Percentiles rank a stretch among this genome's conserved stretches.
phyloP scores from a whole-genome alignment of 1,140 invertebrate species.

The Leptinotarsa defecta region DNA sequence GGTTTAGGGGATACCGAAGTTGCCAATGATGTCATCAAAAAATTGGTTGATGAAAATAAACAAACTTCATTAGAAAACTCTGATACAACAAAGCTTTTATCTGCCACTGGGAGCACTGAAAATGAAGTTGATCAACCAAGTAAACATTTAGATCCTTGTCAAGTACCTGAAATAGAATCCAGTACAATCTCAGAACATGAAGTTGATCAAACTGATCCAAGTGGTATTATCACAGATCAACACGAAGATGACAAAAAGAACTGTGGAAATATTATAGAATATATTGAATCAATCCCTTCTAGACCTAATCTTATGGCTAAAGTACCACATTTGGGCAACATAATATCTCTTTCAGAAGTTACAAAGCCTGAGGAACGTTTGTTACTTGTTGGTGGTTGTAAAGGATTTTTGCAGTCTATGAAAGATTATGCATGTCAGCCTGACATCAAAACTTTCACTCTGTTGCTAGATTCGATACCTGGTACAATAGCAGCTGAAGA shows the following conservation, averaged over 20 bases:
- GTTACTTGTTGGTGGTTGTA: constrained; percentile 77
- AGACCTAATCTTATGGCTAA: constrained; percentile 64
- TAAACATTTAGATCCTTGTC: not conserved
- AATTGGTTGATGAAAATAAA: constrained; percentile 34
- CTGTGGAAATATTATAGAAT: too few species aligned
- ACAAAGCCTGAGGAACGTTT: constrained; percentile 69
- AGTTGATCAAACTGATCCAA: too few species aligned
- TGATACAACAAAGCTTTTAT: not conserved
- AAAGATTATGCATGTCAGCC: constrained; percentile 67
- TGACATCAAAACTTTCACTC: constrained; percentile 78
- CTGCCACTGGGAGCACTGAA: not conserved
- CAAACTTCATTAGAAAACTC: not conserved
- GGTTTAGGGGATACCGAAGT: constrained; percentile 70
- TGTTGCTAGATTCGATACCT: constrained; percentile 74
- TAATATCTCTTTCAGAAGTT: constrained; percentile 63
- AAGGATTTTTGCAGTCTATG: constrained; percentile 78
- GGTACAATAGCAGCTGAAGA: constrained; percentile 68
- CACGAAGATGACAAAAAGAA: too few species aligned
- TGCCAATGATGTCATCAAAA: constrained; percentile 58
- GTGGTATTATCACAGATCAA: too few species aligned
- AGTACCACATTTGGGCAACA: constrained; percentile 62
- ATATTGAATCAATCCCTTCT: not conserved
- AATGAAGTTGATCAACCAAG: not conserved
- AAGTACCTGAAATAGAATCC: not conserved
- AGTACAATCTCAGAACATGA: not conserved